Percentiles rank a stretch among this genome's conserved stretches.
These are phyloP conservation scores for Dicyrtoma fusca DNA, from an alignment of 2,888 invertebrate species.

Conservation along the genomic window DNA sequence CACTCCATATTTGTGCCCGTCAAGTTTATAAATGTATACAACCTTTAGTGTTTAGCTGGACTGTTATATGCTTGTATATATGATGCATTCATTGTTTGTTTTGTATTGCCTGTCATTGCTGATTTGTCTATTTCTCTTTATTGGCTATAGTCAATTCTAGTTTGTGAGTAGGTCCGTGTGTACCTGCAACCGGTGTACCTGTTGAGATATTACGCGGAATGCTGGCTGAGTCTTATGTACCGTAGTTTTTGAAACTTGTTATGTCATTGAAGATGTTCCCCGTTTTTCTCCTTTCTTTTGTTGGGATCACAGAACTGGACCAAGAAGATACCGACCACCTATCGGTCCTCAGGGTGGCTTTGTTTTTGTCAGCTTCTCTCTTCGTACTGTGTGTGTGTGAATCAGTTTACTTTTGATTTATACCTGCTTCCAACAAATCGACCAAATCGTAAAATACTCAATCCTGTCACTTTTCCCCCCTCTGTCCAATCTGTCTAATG, in stretches of 20 bases:
- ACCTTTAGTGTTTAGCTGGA: background rate
- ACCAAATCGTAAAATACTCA: constrained; percentile 34
- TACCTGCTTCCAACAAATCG: constrained; percentile 32
- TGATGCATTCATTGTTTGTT: background rate
- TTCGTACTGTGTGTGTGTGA: constrained; percentile 21
- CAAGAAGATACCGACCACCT: constrained; percentile 19
- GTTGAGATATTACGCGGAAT: background rate
- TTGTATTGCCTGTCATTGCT: background rate
- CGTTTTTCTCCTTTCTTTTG: constrained; percentile 10
- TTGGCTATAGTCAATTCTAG: too few species aligned
- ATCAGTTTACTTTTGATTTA: constrained; percentile 28
- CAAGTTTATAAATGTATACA: background rate
- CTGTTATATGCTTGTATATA: too few species aligned
- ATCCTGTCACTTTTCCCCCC: constrained; percentile 24
- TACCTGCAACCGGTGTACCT: background rate
- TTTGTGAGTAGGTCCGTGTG: too few species aligned
- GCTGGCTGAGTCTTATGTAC: background rate
- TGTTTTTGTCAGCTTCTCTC: constrained; percentile 31
- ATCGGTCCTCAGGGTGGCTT: constrained; percentile 24
- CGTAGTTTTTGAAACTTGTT: constrained; percentile 26
- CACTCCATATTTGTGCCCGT: background rate
- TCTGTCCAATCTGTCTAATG: constrained; percentile 2
- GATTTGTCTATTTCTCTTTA: too few species aligned
- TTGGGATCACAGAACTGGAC: background rate
- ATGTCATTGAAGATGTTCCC: constrained; percentile 28